A percentile compares a stretch with the other conserved stretches of the same genome.
phyloP scores from a whole-genome alignment of 2,113 vertebrate species.

The Prietella phreatophila region DNA sequence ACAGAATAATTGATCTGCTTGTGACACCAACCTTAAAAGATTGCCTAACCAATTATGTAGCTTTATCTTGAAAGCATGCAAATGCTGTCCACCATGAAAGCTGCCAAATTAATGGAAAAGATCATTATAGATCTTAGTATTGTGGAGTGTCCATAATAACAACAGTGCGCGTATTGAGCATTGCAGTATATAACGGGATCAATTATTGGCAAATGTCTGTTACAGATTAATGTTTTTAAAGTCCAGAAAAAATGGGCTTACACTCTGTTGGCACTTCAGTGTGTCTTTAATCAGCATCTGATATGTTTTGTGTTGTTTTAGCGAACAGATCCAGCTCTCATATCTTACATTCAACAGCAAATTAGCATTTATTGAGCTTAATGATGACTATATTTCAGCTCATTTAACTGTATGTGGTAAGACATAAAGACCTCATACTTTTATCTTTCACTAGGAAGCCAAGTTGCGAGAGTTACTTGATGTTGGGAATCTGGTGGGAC shows the following conservation, averaged over 20 bases:
- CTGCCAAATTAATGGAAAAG: background rate
- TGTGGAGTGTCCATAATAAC: background rate
- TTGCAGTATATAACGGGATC: background rate
- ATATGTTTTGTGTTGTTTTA: background rate
- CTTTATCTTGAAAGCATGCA: background rate
- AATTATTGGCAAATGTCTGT: background rate
- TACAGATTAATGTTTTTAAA: background rate
- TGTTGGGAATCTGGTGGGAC: conserved; percentile 84
- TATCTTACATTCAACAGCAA: background rate
- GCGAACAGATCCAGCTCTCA: background rate
- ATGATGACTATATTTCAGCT: background rate
- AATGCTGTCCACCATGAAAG: background rate
- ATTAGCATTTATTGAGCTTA: background rate
- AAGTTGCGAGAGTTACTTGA: conserved; percentile 94
- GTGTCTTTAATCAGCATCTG: background rate
- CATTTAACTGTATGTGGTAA: background rate
- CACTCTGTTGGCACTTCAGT: background rate
- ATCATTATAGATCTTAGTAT: background rate
- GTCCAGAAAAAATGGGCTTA: background rate
- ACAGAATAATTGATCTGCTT: background rate
- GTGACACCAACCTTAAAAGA: background rate
- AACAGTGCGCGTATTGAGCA: background rate
- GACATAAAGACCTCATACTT: background rate
- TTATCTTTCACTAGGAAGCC: conserved; percentile 78
- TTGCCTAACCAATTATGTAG: background rate